These are phyloP conservation scores for Sceliomorpha sp. DNA, from an alignment of 2,888 invertebrate genomes.

Conservation along the genomic window DNA sequence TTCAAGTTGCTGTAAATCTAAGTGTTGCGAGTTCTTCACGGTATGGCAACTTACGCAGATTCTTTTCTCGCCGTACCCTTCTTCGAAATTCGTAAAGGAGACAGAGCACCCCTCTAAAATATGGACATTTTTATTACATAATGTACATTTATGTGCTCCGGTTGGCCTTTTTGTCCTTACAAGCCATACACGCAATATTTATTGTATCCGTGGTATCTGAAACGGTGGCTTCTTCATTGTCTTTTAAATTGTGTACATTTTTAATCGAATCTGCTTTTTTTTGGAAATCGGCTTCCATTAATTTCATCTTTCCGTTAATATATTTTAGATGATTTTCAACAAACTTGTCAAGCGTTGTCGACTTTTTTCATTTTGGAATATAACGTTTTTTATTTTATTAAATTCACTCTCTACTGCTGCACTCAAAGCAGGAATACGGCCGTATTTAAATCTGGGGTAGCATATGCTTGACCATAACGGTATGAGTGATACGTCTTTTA, in stretches of 20 bases:
- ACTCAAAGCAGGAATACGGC: constrained; percentile 28
- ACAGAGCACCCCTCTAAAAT: constrained; percentile 22
- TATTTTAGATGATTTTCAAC: constrained; percentile 3
- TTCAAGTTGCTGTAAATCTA: neutral
- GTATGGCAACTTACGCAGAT: constrained; percentile 11
- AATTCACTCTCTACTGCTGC: constrained; percentile 33
- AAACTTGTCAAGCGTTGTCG: constrained; percentile 6
- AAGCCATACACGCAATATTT: too few relatives aligned
- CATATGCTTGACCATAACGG: constrained; percentile 18
- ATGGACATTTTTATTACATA: constrained; percentile 28
- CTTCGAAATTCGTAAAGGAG: constrained; percentile 15
- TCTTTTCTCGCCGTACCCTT: constrained; percentile 28
- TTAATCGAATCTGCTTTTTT: too few relatives aligned
- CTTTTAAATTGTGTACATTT: too few relatives aligned
- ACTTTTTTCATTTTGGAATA: constrained; percentile 4
- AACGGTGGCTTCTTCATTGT: too few relatives aligned
- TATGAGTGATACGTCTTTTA: constrained; percentile 9
- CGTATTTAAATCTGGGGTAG: constrained; percentile 19
- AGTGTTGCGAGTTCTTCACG: neutral
- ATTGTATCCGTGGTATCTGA: too few relatives aligned
- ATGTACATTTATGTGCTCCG: constrained; percentile 22
- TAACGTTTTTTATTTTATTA: constrained; percentile 23
- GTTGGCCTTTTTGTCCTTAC: too few relatives aligned
- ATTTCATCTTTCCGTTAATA: constrained; percentile 4
- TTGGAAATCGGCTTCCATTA: neutral